These are phyloP conservation scores for cattle (Bos taurus) DNA, from an alignment of 2,113 vertebrate species.

Conservation along the genomic window DNA sequence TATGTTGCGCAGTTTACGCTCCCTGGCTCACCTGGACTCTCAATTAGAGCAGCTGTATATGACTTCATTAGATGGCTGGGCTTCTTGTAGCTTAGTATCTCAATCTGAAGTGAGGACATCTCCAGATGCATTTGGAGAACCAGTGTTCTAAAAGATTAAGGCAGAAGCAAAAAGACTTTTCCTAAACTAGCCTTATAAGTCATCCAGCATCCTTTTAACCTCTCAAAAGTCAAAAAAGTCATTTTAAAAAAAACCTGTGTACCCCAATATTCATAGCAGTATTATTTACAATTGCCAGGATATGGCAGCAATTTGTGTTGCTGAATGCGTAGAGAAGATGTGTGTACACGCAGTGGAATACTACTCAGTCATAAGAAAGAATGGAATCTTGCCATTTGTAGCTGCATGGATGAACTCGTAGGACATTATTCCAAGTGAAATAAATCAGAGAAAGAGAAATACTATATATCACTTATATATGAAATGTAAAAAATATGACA, in stretches of 20 bases:
- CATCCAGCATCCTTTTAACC: neutral
- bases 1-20: neutral
- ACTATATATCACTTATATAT: neutral
- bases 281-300: neutral
- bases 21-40: neutral
- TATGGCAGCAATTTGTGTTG: neutral
- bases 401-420: neutral
- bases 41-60: neutral
- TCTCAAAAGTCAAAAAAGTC: neutral
- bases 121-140: neutral
- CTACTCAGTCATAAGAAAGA: neutral
- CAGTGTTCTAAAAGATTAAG: neutral
- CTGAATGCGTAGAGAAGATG: neutral
- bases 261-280: neutral
- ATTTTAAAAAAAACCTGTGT: fast-evolving
- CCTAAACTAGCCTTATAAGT: neutral
- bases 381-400: neutral
- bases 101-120: neutral
- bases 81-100: neutral
- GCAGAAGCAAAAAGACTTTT: neutral
- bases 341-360: neutral
- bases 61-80: neutral
- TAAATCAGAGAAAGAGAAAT: neutral
- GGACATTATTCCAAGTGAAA: neutral
- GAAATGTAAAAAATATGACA: neutral